A percentile compares a stretch with the other conserved stretches of the same genome.
These are phyloP conservation scores for Pyrgilauda ruficollis DNA, from an alignment of 2,113 vertebrate genomes.

Conservation along the genomic window DNA sequence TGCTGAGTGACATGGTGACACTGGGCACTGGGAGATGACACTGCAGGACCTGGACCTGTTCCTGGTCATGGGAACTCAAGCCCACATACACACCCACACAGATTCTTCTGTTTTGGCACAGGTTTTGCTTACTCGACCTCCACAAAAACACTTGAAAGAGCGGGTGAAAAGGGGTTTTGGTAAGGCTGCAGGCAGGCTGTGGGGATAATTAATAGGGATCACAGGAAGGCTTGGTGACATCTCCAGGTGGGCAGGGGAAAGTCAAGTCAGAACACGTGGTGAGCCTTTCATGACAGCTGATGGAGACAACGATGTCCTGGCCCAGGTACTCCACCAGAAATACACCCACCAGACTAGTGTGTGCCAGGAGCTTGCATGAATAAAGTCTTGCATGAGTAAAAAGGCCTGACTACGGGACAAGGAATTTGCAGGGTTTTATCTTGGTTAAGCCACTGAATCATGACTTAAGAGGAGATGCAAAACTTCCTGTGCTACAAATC, in stretches of 20 bases:
- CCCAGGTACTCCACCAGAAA: background rate
- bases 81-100: background rate
- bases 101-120: background rate
- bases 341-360: background rate
- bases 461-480: background rate
- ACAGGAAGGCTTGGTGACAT: background rate
- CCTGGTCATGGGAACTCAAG: background rate
- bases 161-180: conserved; percentile 11
- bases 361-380: background rate
- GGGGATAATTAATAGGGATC: conserved; percentile 25
- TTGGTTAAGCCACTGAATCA: background rate
- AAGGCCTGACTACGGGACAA: background rate
- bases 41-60: background rate
- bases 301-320: background rate
- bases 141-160: conserved; percentile 18
- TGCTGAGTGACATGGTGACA: background rate
- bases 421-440: background rate
- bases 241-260: conserved; percentile 12
- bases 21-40: background rate
- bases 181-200: conserved; percentile 6
- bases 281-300: conserved; percentile 4
- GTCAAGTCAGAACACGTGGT: background rate
- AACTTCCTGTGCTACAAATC: background rate
- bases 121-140: background rate
- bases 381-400: background rate